These are phyloP conservation scores for Chelonoidis abingdonii DNA, from an alignment of 2,113 vertebrate species.

Conservation along the genomic window DNA sequence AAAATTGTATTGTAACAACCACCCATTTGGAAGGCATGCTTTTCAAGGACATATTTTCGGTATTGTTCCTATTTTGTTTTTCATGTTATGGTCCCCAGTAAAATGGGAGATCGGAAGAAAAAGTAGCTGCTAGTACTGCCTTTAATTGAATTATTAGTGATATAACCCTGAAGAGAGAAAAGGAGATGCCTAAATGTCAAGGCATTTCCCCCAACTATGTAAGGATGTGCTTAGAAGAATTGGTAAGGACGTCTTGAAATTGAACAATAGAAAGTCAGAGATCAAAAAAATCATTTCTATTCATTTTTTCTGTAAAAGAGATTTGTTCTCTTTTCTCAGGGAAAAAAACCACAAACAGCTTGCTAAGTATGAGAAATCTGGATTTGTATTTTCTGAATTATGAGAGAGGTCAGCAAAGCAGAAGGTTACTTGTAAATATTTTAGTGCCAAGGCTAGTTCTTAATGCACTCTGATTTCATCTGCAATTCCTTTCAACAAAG, in stretches of 20 bases:
- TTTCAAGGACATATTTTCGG: background rate
- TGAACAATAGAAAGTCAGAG: conserved; percentile 14
- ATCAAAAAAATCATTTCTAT: background rate
- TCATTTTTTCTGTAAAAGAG: background rate
- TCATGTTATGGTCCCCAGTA: background rate
- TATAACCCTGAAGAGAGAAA: background rate
- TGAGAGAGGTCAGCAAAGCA: background rate
- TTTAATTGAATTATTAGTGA: conserved; percentile 16
- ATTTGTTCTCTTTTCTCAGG: background rate
- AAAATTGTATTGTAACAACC: background rate
- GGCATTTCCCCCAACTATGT: background rate
- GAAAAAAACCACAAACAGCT: background rate
- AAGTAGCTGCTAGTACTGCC: background rate
- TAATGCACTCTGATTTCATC: background rate
- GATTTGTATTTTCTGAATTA: background rate
- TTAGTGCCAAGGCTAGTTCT: background rate
- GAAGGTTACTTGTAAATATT: background rate
- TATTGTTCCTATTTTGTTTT: background rate
- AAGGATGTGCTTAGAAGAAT: conserved; percentile 11
- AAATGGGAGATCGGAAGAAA: background rate
- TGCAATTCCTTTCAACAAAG: background rate
- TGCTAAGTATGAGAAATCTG: background rate
- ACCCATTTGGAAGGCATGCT: background rate
- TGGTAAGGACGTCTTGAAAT: background rate
- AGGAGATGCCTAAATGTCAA: conserved; percentile 14